phyloP scores from a whole-genome alignment of 2,113 vertebrate species.

The Vidua macroura region DNA sequence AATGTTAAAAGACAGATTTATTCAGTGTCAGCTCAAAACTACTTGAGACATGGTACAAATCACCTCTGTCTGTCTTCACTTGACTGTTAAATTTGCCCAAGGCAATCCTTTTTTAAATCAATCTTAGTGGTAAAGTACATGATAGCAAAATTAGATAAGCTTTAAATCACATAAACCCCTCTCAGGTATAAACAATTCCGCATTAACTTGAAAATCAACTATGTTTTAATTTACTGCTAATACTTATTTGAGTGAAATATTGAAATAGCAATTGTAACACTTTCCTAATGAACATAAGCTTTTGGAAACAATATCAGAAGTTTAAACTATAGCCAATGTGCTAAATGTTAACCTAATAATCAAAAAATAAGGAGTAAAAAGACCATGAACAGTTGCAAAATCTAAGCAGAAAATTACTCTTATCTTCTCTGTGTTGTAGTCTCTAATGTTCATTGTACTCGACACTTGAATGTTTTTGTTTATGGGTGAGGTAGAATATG shows the following conservation, averaged over 20 bases:
- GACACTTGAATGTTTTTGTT: background rate
- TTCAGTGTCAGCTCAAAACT: slow-evolving; percentile 17
- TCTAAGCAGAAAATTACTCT: background rate
- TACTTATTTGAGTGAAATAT: background rate
- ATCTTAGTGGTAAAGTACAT: slow-evolving; percentile 24
- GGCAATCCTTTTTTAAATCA: slow-evolving; percentile 33
- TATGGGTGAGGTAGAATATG: background rate
- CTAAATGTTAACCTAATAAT: background rate
- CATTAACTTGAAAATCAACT: background rate
- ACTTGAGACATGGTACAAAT: slow-evolving; percentile 13
- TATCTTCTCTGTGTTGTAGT: background rate
- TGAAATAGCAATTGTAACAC: background rate
- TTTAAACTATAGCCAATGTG: background rate
- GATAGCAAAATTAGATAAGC: background rate
- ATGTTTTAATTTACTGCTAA: background rate
- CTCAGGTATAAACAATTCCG: background rate
- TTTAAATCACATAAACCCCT: slow-evolving; percentile 9
- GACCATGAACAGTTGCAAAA: background rate
- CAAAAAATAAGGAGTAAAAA: background rate
- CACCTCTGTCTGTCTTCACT: slow-evolving; percentile 25
- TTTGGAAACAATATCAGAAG: background rate
- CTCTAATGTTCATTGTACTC: background rate
- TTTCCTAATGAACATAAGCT: background rate
- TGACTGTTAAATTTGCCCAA: slow-evolving; percentile 47
- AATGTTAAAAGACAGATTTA: slow-evolving; percentile 45